Evolutionary conservation across 2,797 vertebrate species (phyloP).

Genomic region (Chelon auratus): DNA sequence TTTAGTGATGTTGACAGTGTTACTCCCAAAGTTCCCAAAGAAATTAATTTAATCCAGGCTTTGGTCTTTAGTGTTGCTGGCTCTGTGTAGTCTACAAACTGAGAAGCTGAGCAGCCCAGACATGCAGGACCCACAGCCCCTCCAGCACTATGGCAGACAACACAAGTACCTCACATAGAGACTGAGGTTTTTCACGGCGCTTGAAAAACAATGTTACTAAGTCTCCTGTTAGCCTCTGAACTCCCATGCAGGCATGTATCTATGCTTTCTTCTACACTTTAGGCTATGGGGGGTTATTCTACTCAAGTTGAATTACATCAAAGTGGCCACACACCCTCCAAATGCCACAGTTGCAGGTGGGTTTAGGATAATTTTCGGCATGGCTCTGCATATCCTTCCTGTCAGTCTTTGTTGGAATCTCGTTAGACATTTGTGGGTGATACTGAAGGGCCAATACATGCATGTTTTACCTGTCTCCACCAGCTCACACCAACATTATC

Average conservation of each 20-base stretch:
- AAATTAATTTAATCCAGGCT: constrained; percentile 69
- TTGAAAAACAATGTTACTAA: constrained; percentile 59
- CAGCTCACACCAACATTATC: constrained; percentile 32
- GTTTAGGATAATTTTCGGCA: constrained; percentile 33
- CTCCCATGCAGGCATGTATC: constrained; percentile 44
- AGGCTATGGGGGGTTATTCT: constrained; percentile 56
- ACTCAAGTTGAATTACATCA: constrained; percentile 44
- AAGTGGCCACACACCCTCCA: constrained; percentile 32
- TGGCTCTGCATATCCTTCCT: constrained; percentile 28
- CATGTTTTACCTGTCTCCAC: constrained; percentile 35
- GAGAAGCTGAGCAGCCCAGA: constrained; percentile 75
- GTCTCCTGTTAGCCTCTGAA: constrained; percentile 53
- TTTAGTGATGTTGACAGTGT: constrained; percentile 60
- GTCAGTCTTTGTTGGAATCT: constrained; percentile 26
- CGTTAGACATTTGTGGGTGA: constrained; percentile 42
- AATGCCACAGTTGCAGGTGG: constrained; percentile 41
- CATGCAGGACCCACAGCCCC: constrained; percentile 74
- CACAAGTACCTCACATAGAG: constrained; percentile 56
- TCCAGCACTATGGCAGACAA: constrained; percentile 73
- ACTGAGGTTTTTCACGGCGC: constrained; percentile 33
- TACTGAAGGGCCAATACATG: constrained; percentile 13
- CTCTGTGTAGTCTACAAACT: constrained; percentile 63
- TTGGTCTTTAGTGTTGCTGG: constrained; percentile 59
- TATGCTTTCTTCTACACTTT: constrained; percentile 23
- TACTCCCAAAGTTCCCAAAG: constrained; percentile 53